Percentiles rank a stretch among this genome's conserved stretches.
Evolutionary conservation across 2,888 invertebrate species (phyloP).

Genomic region (Eupithecia exiguata): DNA sequence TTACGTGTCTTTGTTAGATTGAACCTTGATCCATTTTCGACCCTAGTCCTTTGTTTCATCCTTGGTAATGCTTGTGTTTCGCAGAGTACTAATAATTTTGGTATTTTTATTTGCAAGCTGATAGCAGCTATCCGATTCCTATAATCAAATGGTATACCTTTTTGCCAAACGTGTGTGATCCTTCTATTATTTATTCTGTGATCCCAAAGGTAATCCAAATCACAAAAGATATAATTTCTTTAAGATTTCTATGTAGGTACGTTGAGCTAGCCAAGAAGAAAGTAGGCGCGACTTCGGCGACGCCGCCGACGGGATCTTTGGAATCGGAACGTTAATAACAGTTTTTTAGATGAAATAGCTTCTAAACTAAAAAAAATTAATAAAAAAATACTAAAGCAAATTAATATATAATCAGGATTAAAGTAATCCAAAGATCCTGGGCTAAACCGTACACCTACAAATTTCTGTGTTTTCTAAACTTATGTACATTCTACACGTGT

Average conservation of each 20-base stretch:
- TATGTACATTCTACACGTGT: background rate
- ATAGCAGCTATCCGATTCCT: background rate
- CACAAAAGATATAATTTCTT: background rate
- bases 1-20: conserved; percentile 28
- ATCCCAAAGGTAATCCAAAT: background rate
- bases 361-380: too few species aligned
- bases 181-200: background rate
- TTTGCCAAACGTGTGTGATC: background rate
- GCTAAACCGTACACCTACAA: background rate
- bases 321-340: too few species aligned
- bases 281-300: background rate
- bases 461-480: background rate
- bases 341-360: too few species aligned
- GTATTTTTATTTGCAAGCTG: too few species aligned
- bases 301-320: too few species aligned
- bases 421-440: background rate
- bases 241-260: background rate
- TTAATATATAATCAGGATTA: too few species aligned
- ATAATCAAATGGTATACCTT: background rate
- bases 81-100: background rate
- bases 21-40: conserved; percentile 32
- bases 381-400: too few species aligned
- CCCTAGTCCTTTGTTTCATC: conserved; percentile 24
- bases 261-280: background rate
- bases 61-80: conserved; percentile 8